phyloP scores from a whole-genome alignment of 1,140 invertebrate genomes.

The Propsilocerus akamusi region DNA sequence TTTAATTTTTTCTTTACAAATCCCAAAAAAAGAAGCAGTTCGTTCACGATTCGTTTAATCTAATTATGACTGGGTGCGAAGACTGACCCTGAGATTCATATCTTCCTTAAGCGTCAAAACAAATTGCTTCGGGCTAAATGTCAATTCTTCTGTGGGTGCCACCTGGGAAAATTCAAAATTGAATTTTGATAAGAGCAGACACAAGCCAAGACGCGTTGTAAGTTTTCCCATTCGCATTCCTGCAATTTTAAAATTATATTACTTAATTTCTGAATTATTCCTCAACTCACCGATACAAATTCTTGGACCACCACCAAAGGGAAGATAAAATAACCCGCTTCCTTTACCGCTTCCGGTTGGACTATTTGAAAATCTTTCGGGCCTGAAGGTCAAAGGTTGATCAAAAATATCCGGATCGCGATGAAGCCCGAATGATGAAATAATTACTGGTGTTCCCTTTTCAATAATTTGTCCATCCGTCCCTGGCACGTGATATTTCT shows the following conservation, averaged over 20 bases:
- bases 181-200: background rate
- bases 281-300: slow-evolving; percentile 54
- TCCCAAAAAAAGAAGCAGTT: no score
- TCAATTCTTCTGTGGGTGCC: no score
- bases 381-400: slow-evolving; percentile 42
- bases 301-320: slow-evolving; percentile 47
- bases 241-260: no score
- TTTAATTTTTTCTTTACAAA: no score
- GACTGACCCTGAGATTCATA: no score
- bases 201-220: background rate
- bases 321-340: slow-evolving; percentile 35
- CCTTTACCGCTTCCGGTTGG: slow-evolving; percentile 23
- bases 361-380: slow-evolving; percentile 33
- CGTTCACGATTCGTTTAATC: no score
- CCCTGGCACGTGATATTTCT: slow-evolving; percentile 23
- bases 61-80: no score
- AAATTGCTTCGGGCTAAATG: no score
- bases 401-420: slow-evolving; percentile 35
- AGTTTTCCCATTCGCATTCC: background rate
- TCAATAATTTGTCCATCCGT: slow-evolving; percentile 21
- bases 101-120: no score
- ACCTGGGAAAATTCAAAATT: background rate
- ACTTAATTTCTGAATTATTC: no score
- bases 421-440: slow-evolving; percentile 25
- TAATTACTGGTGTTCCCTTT: slow-evolving; percentile 25